Base-by-base conservation (phyloP, 2,888 invertebrate species). In the Thymelicus acteon region DNA sequence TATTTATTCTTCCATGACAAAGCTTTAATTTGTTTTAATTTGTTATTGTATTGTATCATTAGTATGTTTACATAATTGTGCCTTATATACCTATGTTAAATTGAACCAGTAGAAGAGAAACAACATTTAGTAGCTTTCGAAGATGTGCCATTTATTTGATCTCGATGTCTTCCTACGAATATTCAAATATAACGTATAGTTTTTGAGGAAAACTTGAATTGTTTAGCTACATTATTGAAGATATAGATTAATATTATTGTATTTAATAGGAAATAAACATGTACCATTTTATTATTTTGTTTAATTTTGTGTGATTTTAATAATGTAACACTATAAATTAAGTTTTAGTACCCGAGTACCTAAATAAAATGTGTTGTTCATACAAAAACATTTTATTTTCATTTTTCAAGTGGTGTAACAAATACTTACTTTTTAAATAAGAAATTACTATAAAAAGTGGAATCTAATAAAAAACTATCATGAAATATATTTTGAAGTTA, bases 11-110 rank as follows among this genome's bases (percentile, higher is more conserved):
- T 93, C 92, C 92, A 92, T 79, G 82, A 88, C 78, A 88, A 93
- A 93, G 93, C 93, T 93, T 93, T 93, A 93, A 93, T 91, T 93
- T 83, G 88, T 86, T 89, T 81, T 91, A 90, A 88, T 83, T 85
- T 88, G 85, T 87, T 74, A 75, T 75, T 69, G 72, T 75, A 78
- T 64, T 60, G 60, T 64, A 68, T 58, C 60, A 44, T 78, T 75
- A 77, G 72, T 75, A 73, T 68, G 64, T 73, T 67, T 68, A 75
- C 57, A 57, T 57, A 76, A 68, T 76, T 75, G 84, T 85, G 86
- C 84, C 85, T 85, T 85, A 82, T 76, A 75, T 76, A 74, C 70
- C 62, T 72, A 58, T 67, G 58, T 44, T 44, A 37, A 37, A 70
- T 58, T 64, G n/a, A 31, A 71, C 49, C 60, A 64, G 31, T 31